These are phyloP conservation scores for Caenorhabditis sp. DNA, from an alignment of 2,888 invertebrate genomes.

Conservation along the genomic window DNA sequence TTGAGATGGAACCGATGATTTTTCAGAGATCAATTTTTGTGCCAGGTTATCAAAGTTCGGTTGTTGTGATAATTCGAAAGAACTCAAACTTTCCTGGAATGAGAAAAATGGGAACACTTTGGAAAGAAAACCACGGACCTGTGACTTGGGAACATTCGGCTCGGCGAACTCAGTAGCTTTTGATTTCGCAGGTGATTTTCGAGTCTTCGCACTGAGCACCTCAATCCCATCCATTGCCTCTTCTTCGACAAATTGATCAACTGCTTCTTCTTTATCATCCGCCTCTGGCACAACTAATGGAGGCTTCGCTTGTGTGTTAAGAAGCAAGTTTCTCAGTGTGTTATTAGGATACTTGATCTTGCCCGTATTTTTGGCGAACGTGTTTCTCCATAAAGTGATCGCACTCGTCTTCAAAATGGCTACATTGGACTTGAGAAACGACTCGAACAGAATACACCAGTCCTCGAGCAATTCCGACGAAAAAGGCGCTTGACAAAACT, in stretches of 20 bases:
- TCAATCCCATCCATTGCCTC: conserved; percentile 30
- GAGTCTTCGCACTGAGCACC: not conserved
- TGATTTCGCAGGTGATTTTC: too few species aligned
- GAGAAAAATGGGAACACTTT: too few species aligned
- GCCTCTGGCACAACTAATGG: conserved; percentile 4
- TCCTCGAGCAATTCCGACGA: conserved; percentile 9
- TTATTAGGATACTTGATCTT: not conserved
- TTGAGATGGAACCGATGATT: not conserved
- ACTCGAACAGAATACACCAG: conserved; percentile 9
- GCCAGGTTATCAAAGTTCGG: conserved; percentile 13
- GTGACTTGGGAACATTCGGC: not conserved
- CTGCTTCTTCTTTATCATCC: not conserved
- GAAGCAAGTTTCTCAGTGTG: not conserved
- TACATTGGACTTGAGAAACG: not conserved
- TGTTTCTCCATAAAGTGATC: not conserved
- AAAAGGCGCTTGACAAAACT: conserved; percentile 11
- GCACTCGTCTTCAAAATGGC: not conserved
- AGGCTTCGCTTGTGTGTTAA: not conserved
- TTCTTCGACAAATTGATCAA: conserved; percentile 17
- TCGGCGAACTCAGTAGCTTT: not conserved
- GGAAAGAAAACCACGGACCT: too few species aligned
- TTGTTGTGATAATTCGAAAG: conserved; percentile 31
- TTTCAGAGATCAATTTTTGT: conserved; percentile 9
- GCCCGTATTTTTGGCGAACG: not conserved
- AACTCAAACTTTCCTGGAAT: not conserved